Evolutionary conservation across 2,113 vertebrate species (phyloP).

Genomic region (Helogale parvula): DNA sequence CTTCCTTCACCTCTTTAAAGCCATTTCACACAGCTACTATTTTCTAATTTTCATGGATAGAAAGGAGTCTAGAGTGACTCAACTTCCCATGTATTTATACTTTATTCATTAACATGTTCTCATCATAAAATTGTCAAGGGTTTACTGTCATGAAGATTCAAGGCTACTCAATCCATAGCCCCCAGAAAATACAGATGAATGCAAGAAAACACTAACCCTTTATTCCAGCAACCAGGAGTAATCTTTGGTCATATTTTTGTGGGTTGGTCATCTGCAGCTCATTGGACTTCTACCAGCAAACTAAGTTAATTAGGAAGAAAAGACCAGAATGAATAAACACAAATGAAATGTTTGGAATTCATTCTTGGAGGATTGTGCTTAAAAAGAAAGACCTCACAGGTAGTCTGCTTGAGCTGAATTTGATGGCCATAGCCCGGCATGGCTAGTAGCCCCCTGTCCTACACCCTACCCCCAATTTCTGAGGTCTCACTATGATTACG

Average conservation of each 20-base stretch:
- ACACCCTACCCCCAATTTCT: not conserved
- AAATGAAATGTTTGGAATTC: not conserved
- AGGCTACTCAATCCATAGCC: not conserved
- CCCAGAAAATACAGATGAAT: not conserved
- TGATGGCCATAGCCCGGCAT: not conserved
- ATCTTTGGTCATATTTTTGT: not conserved
- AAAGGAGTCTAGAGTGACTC: not conserved
- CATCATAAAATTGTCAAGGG: slow-evolving; percentile 23
- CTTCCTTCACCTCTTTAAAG: not conserved
- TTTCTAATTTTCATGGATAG: slow-evolving; percentile 46
- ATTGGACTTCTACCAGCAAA: not conserved
- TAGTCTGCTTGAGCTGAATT: not conserved
- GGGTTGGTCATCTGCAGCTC: not conserved
- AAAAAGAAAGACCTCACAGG: not conserved
- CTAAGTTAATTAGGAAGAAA: not conserved
- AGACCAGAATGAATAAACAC: not conserved
- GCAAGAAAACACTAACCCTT: not conserved
- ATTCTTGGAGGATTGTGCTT: not conserved
- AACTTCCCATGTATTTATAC: not conserved
- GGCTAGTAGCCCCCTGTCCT: not conserved
- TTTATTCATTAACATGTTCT: slow-evolving; percentile 30
- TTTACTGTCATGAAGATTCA: not conserved
- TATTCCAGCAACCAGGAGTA: not conserved
- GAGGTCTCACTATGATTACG: not conserved
- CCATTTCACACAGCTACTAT: slow-evolving; percentile 32